Evolutionary conservation across 1,140 invertebrate species (phyloP), one percentile per base, ranked within the genome.

Genomic region (Euwallacea fornicatus): DNA sequence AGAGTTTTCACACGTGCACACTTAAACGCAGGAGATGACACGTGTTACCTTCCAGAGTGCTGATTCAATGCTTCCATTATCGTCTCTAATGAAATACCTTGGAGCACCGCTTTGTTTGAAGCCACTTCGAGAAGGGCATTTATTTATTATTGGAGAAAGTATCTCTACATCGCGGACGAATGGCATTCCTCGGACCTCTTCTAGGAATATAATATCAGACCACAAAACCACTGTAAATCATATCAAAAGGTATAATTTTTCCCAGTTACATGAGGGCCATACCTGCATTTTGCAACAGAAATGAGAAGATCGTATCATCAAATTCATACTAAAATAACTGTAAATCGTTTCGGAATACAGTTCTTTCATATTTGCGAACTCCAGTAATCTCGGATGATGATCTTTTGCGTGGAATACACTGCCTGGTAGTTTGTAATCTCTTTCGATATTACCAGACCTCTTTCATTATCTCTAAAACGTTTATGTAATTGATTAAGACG

Each of bases 131-230:
- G 21, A 77, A 70, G 43, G 70, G 74, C 42, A 73, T 55, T 66
- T 76, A 78, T 15, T 61, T 79, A 1, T 74, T 77, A 46, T 59
- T 79, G 7, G 43, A 76, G 6, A 60, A 73, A n/a, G 44, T 76
- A 9, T 73, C 74, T 9, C 72, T 70, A 13, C 72, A 62, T 50
- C 70, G 56, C 44, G 75, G 73, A 64, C 62, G 46, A 50, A 21
- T 42, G 16, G 6, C 50, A 13, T 44, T 69, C 62, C n/a, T 33
- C 21, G 55, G 62, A 63, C 53, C 61, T 42, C 46, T 13, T 50
- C 46, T 50, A 6, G 46, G 9, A 50, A 50, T 50, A 33, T 33
- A 33, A 33, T 33, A 33, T 50, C 2, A 13, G 46, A 50, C 46
- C 46, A 2, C 46, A 10, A 50, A 13, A 50, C 46, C 46, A 50